Conservation (phyloP, 2,888 invertebrate species). For the Dasypogon diadema region DNA sequence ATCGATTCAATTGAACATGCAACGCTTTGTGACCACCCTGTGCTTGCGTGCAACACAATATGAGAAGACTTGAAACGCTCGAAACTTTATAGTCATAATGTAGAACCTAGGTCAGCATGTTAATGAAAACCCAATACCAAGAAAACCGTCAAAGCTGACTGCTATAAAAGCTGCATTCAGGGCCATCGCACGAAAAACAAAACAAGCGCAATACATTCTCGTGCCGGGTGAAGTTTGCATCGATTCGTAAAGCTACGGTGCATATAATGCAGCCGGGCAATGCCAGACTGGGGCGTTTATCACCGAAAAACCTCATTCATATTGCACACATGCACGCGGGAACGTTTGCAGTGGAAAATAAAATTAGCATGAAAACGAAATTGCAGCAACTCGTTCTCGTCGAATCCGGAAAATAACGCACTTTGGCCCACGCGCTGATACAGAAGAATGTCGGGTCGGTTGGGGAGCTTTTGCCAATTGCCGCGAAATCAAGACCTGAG, state of each 20-base stretch:
- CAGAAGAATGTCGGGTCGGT: conserved; percentile 20
- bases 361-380: conserved; percentile 12
- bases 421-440: conserved; percentile 32
- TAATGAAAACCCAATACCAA: conserved; percentile 49
- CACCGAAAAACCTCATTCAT: background rate
- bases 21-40: conserved; percentile 13
- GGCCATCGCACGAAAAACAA: conserved; percentile 27
- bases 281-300: conserved; percentile 9
- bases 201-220: background rate
- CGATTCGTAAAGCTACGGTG: conserved; percentile 4
- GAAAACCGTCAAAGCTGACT: conserved; percentile 22
- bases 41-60: conserved; percentile 40
- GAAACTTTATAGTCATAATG: conserved; percentile 52
- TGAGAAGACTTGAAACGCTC: conserved; percentile 26
- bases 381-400: background rate
- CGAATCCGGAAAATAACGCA: conserved; percentile 32
- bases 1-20: conserved; percentile 8
- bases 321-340: conserved; percentile 26
- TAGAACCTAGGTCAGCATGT: conserved; percentile 51
- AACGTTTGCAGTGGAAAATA: conserved; percentile 7
- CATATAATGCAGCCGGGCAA: background rate
- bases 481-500: background rate
- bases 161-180: conserved; percentile 44
- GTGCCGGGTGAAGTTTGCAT: background rate
- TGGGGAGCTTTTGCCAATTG: background rate